Evolutionary conservation across 2,888 invertebrate genomes (phyloP).

Genomic region (Tricholauxania praeusta): DNA sequence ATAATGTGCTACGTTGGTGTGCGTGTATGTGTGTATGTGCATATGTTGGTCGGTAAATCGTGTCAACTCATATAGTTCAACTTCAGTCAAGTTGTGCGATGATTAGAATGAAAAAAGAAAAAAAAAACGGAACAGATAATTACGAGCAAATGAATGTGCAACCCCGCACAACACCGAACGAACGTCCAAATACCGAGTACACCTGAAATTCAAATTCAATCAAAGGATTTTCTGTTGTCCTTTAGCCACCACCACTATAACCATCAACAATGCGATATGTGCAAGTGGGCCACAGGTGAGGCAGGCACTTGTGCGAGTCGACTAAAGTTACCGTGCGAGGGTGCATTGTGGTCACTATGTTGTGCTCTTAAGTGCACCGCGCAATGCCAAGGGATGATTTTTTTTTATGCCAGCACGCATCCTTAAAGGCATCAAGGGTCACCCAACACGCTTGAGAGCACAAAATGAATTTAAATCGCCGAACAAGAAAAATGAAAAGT

Average conservation of each 20-base stretch:
- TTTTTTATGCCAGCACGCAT: constrained; percentile 23
- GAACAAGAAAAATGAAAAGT: no score
- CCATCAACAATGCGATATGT: neutral
- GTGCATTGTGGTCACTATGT: constrained; percentile 20
- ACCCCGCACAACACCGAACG: constrained; percentile 23
- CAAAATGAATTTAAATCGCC: neutral
- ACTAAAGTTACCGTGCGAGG: constrained; percentile 3
- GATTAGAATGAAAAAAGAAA: constrained; percentile 51
- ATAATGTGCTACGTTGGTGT: neutral
- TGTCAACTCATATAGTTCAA: constrained; percentile 58
- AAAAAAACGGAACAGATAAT: constrained; percentile 56
- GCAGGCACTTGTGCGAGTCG: neutral
- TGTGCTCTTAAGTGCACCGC: neutral
- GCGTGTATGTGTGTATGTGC: constrained; percentile 10
- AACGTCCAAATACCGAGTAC: constrained; percentile 1
- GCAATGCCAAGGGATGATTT: constrained; percentile 7
- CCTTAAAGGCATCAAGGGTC: constrained; percentile 4
- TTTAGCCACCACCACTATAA: constrained; percentile 52
- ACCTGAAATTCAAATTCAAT: constrained; percentile 44
- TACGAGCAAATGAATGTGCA: constrained; percentile 51
- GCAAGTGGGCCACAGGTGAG: constrained; percentile 18
- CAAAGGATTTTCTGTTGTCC: constrained; percentile 36
- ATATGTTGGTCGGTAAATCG: constrained; percentile 49
- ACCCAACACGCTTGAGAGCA: constrained; percentile 12
- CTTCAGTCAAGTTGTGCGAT: constrained; percentile 45